phyloP scores from a whole-genome alignment of 2,888 invertebrate species.

The Orthosia gracilis region DNA sequence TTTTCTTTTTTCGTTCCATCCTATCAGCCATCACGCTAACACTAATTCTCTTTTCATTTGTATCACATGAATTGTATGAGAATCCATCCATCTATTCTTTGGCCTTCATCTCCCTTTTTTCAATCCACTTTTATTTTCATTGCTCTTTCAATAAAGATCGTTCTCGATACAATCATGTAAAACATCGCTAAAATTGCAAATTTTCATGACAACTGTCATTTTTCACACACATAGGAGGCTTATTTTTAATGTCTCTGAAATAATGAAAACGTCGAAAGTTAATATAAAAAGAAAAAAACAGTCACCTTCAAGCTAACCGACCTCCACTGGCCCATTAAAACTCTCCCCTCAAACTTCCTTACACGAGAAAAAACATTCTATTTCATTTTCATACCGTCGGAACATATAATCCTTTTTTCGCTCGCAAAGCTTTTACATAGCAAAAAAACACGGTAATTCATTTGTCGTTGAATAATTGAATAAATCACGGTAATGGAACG shows the following conservation, averaged over 20 bases:
- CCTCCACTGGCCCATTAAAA: background rate
- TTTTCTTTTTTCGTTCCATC: no score
- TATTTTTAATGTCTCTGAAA: background rate
- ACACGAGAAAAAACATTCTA: slow-evolving; percentile 23
- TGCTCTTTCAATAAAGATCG: no score
- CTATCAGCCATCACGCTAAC: no score
- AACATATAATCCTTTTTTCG: slow-evolving; percentile 58
- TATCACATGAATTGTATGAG: no score
- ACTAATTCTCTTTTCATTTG: no score
- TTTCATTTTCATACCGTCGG: slow-evolving; percentile 31
- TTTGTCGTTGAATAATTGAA: slow-evolving; percentile 88
- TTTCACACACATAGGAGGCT: no score
- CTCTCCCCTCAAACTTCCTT: slow-evolving; percentile 24
- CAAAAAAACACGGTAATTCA: slow-evolving; percentile 78
- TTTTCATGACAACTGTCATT: no score
- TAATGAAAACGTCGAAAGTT: background rate
- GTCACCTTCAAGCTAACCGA: background rate
- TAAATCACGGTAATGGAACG: slow-evolving; percentile 87
- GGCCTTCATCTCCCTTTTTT: no score
- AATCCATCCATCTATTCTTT: no score
- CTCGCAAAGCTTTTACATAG: slow-evolving; percentile 60
- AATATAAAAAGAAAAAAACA: background rate
- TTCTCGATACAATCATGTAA: no score
- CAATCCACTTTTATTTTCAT: no score
- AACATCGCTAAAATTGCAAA: no score